These are phyloP conservation scores for Acanthurus lineatus DNA, from an alignment of 2,797 vertebrate species.

Conservation along the genomic window DNA sequence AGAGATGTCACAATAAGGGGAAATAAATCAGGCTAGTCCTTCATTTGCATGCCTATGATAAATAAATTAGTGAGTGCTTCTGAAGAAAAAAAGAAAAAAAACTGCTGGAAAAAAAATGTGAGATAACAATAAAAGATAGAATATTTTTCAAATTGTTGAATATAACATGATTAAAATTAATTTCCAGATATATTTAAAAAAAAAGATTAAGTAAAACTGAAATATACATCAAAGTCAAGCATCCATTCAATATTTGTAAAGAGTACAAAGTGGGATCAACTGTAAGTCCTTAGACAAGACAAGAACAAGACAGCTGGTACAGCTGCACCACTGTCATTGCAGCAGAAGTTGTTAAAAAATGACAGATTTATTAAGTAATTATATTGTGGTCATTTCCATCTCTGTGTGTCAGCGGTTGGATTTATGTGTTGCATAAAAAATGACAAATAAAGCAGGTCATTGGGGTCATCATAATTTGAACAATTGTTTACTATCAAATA, in stretches of 20 bases:
- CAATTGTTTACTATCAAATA: conserved; percentile 44
- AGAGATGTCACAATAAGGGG: not conserved
- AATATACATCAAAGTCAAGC: too few relatives aligned
- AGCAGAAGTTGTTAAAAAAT: conserved; percentile 37
- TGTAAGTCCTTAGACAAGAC: not conserved
- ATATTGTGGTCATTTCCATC: conserved; percentile 38
- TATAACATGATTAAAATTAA: not conserved
- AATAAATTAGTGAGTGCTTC: conserved; percentile 1
- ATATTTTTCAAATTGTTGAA: not conserved
- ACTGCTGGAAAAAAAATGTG: not conserved
- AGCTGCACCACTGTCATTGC: conserved; percentile 37
- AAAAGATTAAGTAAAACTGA: too few relatives aligned
- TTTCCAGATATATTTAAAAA: not conserved
- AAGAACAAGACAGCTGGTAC: conserved; percentile 24
- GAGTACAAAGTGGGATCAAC: too few relatives aligned
- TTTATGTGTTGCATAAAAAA: conserved; percentile 33
- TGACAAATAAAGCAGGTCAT: conserved; percentile 47
- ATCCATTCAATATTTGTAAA: too few relatives aligned
- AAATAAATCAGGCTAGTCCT: conserved; percentile 8
- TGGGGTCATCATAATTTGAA: conserved; percentile 36
- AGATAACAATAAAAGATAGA: not conserved
- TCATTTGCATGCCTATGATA: conserved; percentile 7
- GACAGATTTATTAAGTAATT: conserved; percentile 59
- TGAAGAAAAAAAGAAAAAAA: not conserved
- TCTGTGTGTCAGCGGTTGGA: conserved; percentile 25